Conservation (phyloP, 2,113 vertebrate genomes). For the Sterna hirundo region DNA sequence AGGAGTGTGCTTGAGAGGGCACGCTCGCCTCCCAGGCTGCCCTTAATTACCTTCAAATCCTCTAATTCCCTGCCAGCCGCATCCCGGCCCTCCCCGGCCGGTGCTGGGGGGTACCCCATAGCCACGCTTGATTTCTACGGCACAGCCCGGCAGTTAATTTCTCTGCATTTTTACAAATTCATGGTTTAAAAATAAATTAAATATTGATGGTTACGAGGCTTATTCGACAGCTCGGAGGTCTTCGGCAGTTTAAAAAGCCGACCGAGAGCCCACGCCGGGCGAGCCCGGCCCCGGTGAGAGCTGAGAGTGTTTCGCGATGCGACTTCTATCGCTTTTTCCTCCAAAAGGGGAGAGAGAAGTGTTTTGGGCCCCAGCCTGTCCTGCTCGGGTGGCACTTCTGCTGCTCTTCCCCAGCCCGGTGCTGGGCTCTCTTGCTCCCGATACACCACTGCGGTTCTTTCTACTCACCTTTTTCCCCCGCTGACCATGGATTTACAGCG, state of each 20-base stretch:
- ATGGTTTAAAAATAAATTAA: background rate
- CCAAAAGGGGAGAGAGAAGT: background rate
- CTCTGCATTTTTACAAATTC: background rate
- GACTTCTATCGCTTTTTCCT: background rate
- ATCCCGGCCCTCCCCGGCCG: accelerated
- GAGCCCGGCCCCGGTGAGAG: accelerated
- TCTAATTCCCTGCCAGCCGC: background rate
- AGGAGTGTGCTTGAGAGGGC: background rate
- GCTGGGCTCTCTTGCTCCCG: background rate
- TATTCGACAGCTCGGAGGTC: background rate
- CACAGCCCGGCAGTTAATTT: background rate
- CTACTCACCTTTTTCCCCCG: background rate
- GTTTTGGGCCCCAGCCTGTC: background rate
- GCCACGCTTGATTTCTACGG: background rate
- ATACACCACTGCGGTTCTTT: background rate
- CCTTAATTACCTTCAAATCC: background rate
- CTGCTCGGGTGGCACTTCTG: background rate
- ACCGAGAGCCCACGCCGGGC: background rate
- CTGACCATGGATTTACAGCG: background rate
- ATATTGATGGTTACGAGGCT: accelerated
- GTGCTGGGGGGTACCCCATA: background rate
- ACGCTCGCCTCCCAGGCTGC: background rate
- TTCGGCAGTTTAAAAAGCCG: background rate
- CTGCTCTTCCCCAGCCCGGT: background rate
- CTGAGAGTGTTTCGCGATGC: accelerated